Conservation (phyloP, 2,113 vertebrate genomes). For the Alouatta palliata region DNA sequence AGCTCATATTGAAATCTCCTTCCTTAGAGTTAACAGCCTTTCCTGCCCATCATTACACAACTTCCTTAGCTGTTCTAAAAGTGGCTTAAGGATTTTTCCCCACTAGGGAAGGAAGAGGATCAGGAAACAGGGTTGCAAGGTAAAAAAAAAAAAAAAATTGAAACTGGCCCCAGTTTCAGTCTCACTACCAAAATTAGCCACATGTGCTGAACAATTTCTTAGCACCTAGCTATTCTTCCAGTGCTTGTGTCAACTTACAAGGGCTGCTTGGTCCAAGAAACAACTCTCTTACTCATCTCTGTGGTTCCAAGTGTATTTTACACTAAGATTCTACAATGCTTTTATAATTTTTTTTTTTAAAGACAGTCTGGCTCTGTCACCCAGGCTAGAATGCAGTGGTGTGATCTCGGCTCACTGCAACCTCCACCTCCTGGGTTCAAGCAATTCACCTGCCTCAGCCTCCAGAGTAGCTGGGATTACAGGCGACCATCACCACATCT, state of each 20-base stretch:
- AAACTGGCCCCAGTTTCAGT: neutral
- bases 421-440: no score
- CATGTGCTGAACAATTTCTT: neutral
- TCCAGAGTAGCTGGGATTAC: no score
- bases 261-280: neutral
- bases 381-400: no score
- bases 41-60: slow-evolving; percentile 55
- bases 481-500: no score
- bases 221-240: neutral
- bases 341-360: neutral
- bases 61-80: slow-evolving; percentile 69
- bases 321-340: neutral
- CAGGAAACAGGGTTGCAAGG: slow-evolving; percentile 14
- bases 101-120: slow-evolving; percentile 27
- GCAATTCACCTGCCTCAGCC: no score
- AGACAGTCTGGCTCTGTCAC: no score
- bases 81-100: neutral
- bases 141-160: neutral
- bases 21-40: slow-evolving; percentile 14
- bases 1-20: slow-evolving; percentile 45
- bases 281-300: neutral
- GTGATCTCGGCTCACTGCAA: no score
- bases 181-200: neutral
- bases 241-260: neutral
- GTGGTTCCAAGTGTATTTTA: neutral